Base-by-base conservation (phyloP, 64 coral and sea anemone species). In the Montipora sp. region DNA sequence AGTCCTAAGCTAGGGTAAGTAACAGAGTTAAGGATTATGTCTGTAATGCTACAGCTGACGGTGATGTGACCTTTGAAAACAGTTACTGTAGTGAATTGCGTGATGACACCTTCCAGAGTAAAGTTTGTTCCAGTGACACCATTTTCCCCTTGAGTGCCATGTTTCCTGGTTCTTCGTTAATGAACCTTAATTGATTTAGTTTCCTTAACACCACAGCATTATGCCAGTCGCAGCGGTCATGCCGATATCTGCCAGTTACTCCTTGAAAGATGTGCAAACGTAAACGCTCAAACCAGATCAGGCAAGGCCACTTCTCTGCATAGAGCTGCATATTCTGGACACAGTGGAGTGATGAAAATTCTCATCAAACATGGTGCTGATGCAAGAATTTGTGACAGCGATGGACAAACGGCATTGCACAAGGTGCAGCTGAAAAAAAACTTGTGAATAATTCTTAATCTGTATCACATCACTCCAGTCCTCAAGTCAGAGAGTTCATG, bases 201-300 rank as follows among this genome's bases (percentile, higher is more conserved):
- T 51, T 82, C 89, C 7, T 48, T 65, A 57, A 36, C 36, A 36
- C 53, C 53, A 10, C n/a, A 97, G 95, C 92, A 94, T 83, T 97
- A 97, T 92, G 95, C 95, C 49, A 94, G 95, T 80, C 84, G 89
- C 19, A 97, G 80, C 89, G 95, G 95, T 2, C 74, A 97, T 60
- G 47, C 59, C 20, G 78, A 83, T 8, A 59, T 94, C 16, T 97
- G 95, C 27, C 55, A 85, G 47, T 27, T 97, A 65, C 77, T 97
- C 48, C 92, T 97, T n/a, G 76, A 53, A 15, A 75, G 75, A 81
- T 92, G 95, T 44, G 77, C 95, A 68, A 55, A 92, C 94, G 76
- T 79, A 2, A 94, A 97, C 87, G 74, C 72, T 55, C 89, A 87
- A 51, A 97, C 95, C 59, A 97, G 84, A 57, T 90, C 95, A 72